Evolutionary conservation across 2,113 vertebrate species (phyloP).

Genomic region (Carassius carassius): DNA sequence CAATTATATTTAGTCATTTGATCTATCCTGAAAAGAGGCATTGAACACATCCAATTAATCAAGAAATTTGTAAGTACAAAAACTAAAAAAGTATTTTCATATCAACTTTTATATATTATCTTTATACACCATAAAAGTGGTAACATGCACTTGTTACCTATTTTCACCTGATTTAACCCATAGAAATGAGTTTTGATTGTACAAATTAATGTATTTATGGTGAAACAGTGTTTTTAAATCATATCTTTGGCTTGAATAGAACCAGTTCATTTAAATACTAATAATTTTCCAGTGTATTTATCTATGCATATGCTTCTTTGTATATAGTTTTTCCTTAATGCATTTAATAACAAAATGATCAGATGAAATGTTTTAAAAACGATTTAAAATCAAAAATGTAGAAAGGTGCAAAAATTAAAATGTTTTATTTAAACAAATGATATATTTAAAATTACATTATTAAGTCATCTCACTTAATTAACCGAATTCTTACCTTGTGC

Average conservation of each 20-base stretch:
- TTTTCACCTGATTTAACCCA: not conserved
- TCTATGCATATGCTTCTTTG: not conserved
- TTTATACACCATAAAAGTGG: not conserved
- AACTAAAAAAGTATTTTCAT: not conserved
- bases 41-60: not conserved
- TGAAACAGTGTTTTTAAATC: not conserved
- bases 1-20: not conserved
- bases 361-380: not conserved
- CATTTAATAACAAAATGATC: not conserved
- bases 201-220: not conserved
- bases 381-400: not conserved
- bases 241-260: too few relatives aligned
- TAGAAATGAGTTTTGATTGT: too few relatives aligned
- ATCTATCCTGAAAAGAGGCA: not conserved
- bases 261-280: too few relatives aligned
- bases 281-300: too few relatives aligned
- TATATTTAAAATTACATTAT: not conserved
- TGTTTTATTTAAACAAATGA: not conserved
- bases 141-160: not conserved
- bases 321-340: not conserved
- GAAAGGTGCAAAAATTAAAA: not conserved
- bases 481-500: conserved; percentile 69
- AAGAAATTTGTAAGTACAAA: not conserved
- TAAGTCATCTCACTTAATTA: not conserved
- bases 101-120: too few relatives aligned